Conservation (phyloP, 1,140 invertebrate species). For the Drosophila kikkawai region DNA sequence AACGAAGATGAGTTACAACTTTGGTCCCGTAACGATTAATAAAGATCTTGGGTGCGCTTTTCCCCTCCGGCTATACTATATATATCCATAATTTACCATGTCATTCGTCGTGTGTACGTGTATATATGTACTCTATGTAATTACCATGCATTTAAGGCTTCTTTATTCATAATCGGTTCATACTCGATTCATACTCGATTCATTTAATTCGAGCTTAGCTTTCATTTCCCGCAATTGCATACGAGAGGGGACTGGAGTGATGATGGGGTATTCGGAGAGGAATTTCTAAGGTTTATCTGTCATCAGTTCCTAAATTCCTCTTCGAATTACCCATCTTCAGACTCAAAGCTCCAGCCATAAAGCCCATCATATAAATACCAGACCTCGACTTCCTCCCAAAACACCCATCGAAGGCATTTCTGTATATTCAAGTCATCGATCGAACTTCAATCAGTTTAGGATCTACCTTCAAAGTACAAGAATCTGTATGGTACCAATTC, state of each 20-base stretch:
- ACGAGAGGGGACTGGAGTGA: neutral
- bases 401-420: conserved; percentile 25
- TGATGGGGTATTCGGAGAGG: neutral
- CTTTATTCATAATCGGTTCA: conserved; percentile 32
- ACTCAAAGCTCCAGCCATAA: neutral
- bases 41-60: conserved; percentile 43
- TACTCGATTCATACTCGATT: conserved; percentile 14
- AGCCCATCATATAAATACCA: conserved; percentile 10
- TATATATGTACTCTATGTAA: conserved; percentile 82
- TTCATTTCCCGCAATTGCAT: conserved; percentile 63
- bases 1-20: conserved; percentile 19
- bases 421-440: conserved; percentile 51
- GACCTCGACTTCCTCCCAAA: neutral
- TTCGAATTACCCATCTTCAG: neutral
- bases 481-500: conserved; percentile 32
- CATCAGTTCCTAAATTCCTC: too few relatives aligned
- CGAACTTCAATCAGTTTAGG: conserved; percentile 13
- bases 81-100: conserved; percentile 37
- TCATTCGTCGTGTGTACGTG: conserved; percentile 64
- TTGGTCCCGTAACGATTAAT: conserved; percentile 10
- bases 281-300: too few relatives aligned
- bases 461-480: conserved; percentile 29
- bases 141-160: conserved; percentile 65
- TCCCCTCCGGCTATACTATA: conserved; percentile 42
- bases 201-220: conserved; percentile 58